Evolutionary conservation across 2,797 vertebrate species (phyloP).

Genomic region (Acanthopagrus latus): DNA sequence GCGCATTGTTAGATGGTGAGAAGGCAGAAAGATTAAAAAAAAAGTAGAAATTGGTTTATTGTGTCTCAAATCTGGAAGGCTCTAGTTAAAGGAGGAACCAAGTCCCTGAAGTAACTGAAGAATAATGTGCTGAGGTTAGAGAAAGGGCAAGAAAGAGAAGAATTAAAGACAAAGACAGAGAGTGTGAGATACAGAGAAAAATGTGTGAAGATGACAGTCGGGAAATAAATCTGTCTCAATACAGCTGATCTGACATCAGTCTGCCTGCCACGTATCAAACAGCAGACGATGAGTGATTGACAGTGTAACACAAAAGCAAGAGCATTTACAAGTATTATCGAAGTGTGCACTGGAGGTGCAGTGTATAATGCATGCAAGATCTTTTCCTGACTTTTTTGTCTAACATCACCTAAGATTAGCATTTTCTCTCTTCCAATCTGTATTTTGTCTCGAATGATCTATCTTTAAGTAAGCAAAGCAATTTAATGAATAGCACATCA

Average conservation of each 20-base stretch:
- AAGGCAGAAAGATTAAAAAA: not conserved
- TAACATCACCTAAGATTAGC: not conserved
- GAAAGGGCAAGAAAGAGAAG: not conserved
- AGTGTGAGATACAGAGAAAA: not conserved
- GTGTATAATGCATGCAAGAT: not conserved
- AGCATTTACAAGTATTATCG: not conserved
- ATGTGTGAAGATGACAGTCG: slow-evolving; percentile 20
- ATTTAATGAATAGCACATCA: no score
- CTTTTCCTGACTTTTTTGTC: not conserved
- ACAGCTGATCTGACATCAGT: slow-evolving; percentile 23
- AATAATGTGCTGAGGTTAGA: not conserved
- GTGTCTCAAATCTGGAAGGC: not conserved
- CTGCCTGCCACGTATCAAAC: slow-evolving; percentile 17
- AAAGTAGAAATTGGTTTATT: slow-evolving; percentile 7
- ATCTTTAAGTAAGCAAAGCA: not conserved
- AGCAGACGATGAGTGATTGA: slow-evolving; percentile 24
- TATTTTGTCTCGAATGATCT: not conserved
- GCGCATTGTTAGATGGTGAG: not conserved
- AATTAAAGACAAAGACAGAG: slow-evolving; percentile 4
- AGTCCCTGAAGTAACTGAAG: slow-evolving; percentile 14
- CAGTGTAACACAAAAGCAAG: slow-evolving; percentile 12
- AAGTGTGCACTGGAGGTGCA: slow-evolving; percentile 1
- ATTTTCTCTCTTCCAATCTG: not conserved
- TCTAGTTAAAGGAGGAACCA: not conserved
- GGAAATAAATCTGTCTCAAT: slow-evolving; percentile 10